Percentiles rank a stretch among this genome's conserved stretches.
phyloP scores from a whole-genome alignment of 2,888 invertebrate genomes.

The Plebejus anna region DNA sequence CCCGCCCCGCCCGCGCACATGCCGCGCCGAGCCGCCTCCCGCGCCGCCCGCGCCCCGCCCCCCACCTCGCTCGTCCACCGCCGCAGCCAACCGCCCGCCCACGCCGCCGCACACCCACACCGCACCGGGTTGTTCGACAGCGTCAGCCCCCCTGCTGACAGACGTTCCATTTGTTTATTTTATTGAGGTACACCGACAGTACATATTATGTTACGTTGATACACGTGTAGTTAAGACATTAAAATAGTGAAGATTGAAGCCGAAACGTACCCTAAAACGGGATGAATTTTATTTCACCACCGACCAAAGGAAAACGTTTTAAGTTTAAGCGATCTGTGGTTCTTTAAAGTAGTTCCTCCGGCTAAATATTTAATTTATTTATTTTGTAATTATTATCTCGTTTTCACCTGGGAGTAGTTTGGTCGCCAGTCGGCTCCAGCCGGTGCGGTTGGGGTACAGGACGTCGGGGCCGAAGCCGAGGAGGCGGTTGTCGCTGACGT shows the following conservation, averaged over 20 bases:
- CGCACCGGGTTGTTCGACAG: conserved; percentile 88
- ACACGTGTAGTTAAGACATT: too few species aligned
- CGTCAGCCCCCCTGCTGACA: conserved; percentile 81
- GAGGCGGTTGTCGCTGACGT: conserved; percentile 87
- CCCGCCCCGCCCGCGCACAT: too few species aligned
- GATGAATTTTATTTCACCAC: too few species aligned
- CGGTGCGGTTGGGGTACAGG: conserved; percentile 88
- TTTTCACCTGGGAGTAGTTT: conserved; percentile 85
- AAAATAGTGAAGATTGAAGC: too few species aligned
- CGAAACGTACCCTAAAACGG: too few species aligned
- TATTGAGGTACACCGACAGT: too few species aligned
- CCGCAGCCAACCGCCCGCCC: conserved; percentile 92
- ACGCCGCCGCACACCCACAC: conserved; percentile 91
- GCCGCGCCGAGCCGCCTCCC: conserved; percentile 46
- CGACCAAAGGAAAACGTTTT: not conserved
- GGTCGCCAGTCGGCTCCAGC: conserved; percentile 90
- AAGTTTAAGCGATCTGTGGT: not conserved
- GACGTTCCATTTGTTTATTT: not conserved
- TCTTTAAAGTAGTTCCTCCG: not conserved
- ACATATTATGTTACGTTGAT: too few species aligned
- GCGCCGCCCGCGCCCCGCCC: conserved; percentile 75
- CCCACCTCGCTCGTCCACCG: conserved; percentile 91
- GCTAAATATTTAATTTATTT: too few species aligned
- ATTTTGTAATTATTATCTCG: not conserved
- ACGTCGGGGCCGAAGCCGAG: conserved; percentile 85